Evolutionary conservation across 2,113 vertebrate genomes (phyloP).

Genomic region (Pteruthius melanotis): DNA sequence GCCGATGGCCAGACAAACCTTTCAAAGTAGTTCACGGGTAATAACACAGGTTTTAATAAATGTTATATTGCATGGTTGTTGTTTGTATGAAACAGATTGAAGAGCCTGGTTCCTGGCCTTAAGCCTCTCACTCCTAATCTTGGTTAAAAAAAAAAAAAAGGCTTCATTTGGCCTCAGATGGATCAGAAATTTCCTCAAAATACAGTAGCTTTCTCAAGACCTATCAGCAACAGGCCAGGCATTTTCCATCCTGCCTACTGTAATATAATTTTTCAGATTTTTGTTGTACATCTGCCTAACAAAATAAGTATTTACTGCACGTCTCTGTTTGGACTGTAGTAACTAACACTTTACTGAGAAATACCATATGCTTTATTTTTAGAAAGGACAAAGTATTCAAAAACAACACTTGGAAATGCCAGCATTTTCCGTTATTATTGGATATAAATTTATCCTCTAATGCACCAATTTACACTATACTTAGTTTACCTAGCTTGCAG

Average conservation of each 20-base stretch:
- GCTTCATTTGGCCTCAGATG: not conserved
- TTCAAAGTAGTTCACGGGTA: not conserved
- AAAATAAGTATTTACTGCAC: constrained; percentile 36
- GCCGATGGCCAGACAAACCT: not conserved
- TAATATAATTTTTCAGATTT: not conserved
- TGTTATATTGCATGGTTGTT: accelerated
- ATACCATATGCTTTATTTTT: constrained; percentile 43
- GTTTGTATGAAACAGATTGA: not conserved
- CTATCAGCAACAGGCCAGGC: not conserved
- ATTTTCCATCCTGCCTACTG: not conserved
- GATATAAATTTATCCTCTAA: constrained; percentile 58
- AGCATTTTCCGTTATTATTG: constrained; percentile 44
- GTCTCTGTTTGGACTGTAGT: constrained; percentile 40
- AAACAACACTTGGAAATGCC: constrained; percentile 56
- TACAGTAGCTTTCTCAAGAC: not conserved
- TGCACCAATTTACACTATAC: constrained; percentile 47
- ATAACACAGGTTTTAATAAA: not conserved
- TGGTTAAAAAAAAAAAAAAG: not conserved
- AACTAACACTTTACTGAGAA: constrained; percentile 37
- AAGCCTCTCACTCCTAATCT: not conserved
- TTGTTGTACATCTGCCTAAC: constrained; percentile 27
- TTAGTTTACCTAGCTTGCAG: constrained; percentile 54
- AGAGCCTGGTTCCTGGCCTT: not conserved
- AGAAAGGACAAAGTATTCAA: constrained; percentile 49
- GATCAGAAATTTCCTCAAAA: not conserved